phyloP scores from a whole-genome alignment of 2,888 invertebrate species.

The Oasisia sp. region DNA sequence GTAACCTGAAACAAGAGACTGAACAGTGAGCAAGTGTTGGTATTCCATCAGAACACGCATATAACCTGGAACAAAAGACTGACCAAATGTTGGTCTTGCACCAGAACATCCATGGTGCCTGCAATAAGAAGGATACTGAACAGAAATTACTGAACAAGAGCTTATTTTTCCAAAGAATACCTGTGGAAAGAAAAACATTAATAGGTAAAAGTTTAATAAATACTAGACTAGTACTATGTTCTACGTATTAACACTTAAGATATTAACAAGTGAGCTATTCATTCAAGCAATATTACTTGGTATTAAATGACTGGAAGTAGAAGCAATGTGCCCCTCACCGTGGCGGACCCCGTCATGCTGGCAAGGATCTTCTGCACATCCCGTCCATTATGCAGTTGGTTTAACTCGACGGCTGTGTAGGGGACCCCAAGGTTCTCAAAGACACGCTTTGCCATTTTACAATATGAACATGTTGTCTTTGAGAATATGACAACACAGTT shows the following conservation, averaged over 20 bases:
- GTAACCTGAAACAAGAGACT: too few species aligned
- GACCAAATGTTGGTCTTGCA: too few species aligned
- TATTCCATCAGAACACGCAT: too few species aligned
- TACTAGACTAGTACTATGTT: too few species aligned
- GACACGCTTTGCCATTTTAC: conserved; percentile 24
- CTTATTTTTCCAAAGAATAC: too few species aligned
- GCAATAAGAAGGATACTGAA: too few species aligned
- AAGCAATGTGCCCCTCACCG: conserved; percentile 8
- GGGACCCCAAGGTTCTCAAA: conserved; percentile 23
- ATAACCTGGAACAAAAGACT: too few species aligned
- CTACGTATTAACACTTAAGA: neutral
- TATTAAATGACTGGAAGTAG: neutral
- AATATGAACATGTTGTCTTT: conserved; percentile 26
- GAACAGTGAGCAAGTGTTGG: too few species aligned
- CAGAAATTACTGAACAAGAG: too few species aligned
- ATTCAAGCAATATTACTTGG: neutral
- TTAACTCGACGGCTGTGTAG: conserved; percentile 26
- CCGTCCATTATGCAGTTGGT: conserved; percentile 8
- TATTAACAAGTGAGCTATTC: neutral
- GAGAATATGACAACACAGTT: conserved; percentile 30
- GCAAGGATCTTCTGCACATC: conserved; percentile 14
- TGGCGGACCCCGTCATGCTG: conserved; percentile 23
- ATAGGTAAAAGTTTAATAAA: too few species aligned
- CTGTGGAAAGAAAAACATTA: too few species aligned
- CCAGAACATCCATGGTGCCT: too few species aligned